Base-by-base conservation (phyloP, 37 sponge, comb jelly and placozoan species). In the Hexactinellida sp. region DNA sequence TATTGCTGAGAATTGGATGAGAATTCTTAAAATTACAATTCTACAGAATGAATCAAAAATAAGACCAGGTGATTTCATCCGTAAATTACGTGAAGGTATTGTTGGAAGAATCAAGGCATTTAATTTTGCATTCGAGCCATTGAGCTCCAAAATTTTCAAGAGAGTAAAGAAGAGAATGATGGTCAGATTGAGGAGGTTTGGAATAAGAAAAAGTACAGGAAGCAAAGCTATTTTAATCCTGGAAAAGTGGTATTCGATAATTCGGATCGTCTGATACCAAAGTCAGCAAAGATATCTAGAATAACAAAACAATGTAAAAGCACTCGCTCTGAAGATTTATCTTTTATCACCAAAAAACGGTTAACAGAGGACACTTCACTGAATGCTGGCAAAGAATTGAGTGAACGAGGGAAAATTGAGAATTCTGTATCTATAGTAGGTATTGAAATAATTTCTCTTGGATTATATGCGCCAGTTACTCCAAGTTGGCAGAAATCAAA, bases 81-180 rank as follows among this genome's bases (percentile, higher is more conserved):
- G 21, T 23, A 63, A 63, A 63, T 63, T 63, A 32, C 3, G 76
- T 7, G 25, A n/a, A 28, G 25, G 76, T 63, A 63, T 63, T 63
- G 76, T 63, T 63, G 76, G 76, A 21, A 63, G 76, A 63, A 63
- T 63, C 3, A 63, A 63, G 25, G 34, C 76, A 63, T 63, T 63
- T 23, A 23, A 63, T 21, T 63, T 63, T 23, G 76, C 76, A 63
- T 63, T 63, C 76, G 13, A 63, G 1, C 34, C 76, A 63, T 63
- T 63, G 76, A 32, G 76, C 76, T 23, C 13, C 13, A 63, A 63
- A 63, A 23, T 63, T 63, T 23, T 63, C 34, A 63, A 63, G 76
- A 63, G 34, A 63, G 3, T 21, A 63, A 63, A 63, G 16, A 47
- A 47, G 13, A 47, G 16, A 47, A 47, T 63, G 3, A 63, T 63